A percentile compares a stretch with the other conserved stretches of the same genome.
phyloP scores from a whole-genome alignment of 2,797 vertebrate species.

The Sebastes melanostomus region DNA sequence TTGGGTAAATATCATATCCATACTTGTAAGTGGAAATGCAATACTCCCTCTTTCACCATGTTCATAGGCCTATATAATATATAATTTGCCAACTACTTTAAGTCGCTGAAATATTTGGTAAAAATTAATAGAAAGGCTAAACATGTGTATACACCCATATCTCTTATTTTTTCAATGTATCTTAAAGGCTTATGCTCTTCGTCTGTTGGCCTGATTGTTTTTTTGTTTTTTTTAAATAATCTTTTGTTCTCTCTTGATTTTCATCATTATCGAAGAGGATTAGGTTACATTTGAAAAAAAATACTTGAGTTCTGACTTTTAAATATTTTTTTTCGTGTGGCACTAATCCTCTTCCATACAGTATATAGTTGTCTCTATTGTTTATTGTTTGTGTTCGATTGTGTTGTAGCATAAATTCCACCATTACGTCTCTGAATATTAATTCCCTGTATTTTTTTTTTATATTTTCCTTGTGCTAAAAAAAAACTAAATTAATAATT shows the following conservation, averaged over 20 bases:
- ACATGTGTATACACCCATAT: background rate
- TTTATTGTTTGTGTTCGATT: background rate
- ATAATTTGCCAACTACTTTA: background rate
- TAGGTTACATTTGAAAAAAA: background rate
- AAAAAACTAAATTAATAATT: background rate
- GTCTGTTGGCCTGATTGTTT: background rate
- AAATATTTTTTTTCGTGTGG: background rate
- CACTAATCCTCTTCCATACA: background rate
- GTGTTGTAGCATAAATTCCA: background rate
- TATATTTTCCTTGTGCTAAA: background rate
- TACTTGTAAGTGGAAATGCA: background rate
- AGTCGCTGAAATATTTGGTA: background rate
- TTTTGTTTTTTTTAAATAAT: background rate
- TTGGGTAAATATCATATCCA: background rate
- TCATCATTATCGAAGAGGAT: background rate
- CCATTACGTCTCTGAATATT: background rate
- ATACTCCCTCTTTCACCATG: background rate
- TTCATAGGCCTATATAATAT: too few relatives aligned
- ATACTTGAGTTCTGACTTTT: too few relatives aligned
- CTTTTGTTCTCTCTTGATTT: background rate
- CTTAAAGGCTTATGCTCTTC: background rate
- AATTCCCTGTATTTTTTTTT: background rate
- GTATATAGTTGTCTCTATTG: accelerated
- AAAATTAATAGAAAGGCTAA: background rate
- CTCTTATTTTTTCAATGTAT: background rate